Conservation (phyloP, 2,113 vertebrate genomes). For the Oophaga pumilio region DNA sequence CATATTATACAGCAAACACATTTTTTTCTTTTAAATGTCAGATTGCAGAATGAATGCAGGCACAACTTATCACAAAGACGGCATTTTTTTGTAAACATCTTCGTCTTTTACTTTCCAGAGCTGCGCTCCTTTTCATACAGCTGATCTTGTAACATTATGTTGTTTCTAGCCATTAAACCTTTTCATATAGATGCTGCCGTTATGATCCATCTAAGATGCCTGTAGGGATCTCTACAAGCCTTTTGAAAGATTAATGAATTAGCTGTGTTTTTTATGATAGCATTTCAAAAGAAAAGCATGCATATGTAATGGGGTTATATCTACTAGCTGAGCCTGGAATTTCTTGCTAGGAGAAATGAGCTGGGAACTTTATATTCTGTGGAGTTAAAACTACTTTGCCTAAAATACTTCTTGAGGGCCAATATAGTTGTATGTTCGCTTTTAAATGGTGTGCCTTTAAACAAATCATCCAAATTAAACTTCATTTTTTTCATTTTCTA, state of each 20-base stretch:
- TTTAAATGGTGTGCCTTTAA: not conserved
- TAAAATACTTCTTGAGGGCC: slow-evolving; percentile 25
- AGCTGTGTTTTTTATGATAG: slow-evolving; percentile 67
- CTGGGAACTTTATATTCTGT: slow-evolving; percentile 21
- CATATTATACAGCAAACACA: not conserved
- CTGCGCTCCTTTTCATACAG: slow-evolving; percentile 55
- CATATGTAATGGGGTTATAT: slow-evolving; percentile 67
- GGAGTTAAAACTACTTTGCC: slow-evolving; percentile 29
- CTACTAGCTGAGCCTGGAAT: slow-evolving; percentile 64
- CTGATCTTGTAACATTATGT: slow-evolving; percentile 57
- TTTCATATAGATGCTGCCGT: slow-evolving; percentile 61
- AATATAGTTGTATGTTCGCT: not conserved
- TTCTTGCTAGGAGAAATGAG: slow-evolving; percentile 54
- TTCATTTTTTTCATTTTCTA: not conserved
- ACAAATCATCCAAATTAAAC: not conserved
- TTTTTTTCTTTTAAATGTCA: slow-evolving; percentile 18
- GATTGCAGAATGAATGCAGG: not conserved
- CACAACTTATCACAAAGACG: slow-evolving; percentile 1
- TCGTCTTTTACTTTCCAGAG: slow-evolving; percentile 28
- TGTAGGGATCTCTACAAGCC: slow-evolving; percentile 68
- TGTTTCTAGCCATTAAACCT: slow-evolving; percentile 53
- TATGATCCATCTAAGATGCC: slow-evolving; percentile 68
- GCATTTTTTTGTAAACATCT: slow-evolving; percentile 51
- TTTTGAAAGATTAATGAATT: slow-evolving; percentile 71
- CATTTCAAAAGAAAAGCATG: slow-evolving; percentile 65